Base-by-base conservation (phyloP, 2,797 vertebrate genomes). In the Necrosyrtes monachus region DNA sequence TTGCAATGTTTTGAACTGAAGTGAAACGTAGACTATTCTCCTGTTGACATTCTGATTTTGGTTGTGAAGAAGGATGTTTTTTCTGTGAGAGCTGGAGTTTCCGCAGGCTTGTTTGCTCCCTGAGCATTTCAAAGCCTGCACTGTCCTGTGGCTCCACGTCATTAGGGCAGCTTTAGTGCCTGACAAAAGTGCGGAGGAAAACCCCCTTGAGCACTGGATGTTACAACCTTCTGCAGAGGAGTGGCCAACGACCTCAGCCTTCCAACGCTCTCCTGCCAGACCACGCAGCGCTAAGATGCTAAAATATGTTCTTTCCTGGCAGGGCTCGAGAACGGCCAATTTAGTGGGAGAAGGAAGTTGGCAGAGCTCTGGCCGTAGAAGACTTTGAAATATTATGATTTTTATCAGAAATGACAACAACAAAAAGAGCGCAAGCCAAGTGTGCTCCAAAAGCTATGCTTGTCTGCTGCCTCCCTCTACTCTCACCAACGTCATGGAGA, bases 321-420 rank as follows among this genome's bases (percentile, higher is more conserved):
- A 90, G 45, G 0, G 0, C 68, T 91, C 5, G 0, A 74, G 75
- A 92, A 72, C 3, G 18, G 51, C 68, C 84, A 85, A 25, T 96
- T 96, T 63, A 5, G 35, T 63, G 92, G 86, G 78, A 97, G 93
- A 92, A 94, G 75, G 79, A 95, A 92, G 78, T 7, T 94, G 95
- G 94, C 94, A 96, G 72, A 91, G 20, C 35, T 90, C 75, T 86
- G 85, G 43, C 72, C 0, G 15, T 31, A 35, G 87, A 91, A 81
- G 72, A 15, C 81, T 85, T 94, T 81, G 77, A 95, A 92, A 88
- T 14, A 25, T 24, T 54, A 31, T 92, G 93, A 95, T 96, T 96
- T 97, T 96, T 62, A 95, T 91, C 88, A 94, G 74, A 86, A 80
- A 88, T 75, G 76, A 94, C 91, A 95, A 91, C 92, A 95, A 93